Evolutionary conservation across 2,113 vertebrate species (phyloP).

Genomic region (Sphyrna mokarran): DNA sequence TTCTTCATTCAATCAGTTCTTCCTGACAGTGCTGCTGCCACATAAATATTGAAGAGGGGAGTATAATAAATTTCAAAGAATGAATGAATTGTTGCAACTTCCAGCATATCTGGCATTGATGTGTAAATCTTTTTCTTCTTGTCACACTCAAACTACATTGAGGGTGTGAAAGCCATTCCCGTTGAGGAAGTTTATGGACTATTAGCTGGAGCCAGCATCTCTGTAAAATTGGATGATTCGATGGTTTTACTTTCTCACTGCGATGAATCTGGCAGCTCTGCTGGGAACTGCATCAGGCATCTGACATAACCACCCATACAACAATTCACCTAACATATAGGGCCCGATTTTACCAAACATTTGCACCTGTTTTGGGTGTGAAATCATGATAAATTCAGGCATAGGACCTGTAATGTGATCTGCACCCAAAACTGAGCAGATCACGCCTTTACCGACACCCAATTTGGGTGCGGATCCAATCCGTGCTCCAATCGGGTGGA

Average conservation of each 20-base stretch:
- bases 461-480: no score
- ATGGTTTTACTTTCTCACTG: not conserved
- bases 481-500: no score
- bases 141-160: not conserved
- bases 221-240: not conserved
- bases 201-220: not conserved
- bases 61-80: not conserved
- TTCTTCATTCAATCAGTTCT: not conserved
- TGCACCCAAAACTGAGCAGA: no score
- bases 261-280: no score
- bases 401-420: no score
- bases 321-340: not conserved
- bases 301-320: not conserved
- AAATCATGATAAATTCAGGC: no score
- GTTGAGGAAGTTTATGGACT: not conserved
- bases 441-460: no score
- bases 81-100: not conserved
- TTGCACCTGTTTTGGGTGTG: no score
- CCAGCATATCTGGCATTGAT: not conserved
- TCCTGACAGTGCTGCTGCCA: not conserved
- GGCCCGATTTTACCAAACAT: no score
- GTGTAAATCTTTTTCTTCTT: not conserved
- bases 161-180: not conserved
- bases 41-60: not conserved
- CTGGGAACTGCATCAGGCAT: not conserved